Base-by-base conservation (phyloP, 2,797 vertebrate genomes). In the Acanthurus tractus region DNA sequence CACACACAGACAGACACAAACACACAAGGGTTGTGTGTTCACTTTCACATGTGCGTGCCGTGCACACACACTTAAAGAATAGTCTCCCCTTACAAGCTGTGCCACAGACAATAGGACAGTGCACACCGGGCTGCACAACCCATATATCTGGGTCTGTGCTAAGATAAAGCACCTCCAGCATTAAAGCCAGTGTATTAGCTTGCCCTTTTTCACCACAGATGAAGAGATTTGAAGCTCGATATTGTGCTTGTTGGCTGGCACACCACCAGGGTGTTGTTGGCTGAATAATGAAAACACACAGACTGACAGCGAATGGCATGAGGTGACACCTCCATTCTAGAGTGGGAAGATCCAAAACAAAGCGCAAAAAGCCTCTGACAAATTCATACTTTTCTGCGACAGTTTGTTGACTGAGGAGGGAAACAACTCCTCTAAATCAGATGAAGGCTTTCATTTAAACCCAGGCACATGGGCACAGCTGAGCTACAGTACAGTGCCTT, bases 251-350 rank as follows among this genome's bases (percentile, higher is more conserved):
- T 90, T 88, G 89, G 82, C 86, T 86, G 84, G 87, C 90, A 90
- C 83, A 83, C 84, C 70, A 91, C 88, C 82, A 79, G 88, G 78
- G 89, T 91, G 93, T 86, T 93, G 89, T 92, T 91, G 87, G 88
- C 91, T 88, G 89, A 89, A 92, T 90, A 92, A 91, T 91, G 89
- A 93, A 91, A 91, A 90, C 91, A 92, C 90, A 92, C 91, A 92
- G 86, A 90, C 91, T 93, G 92, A 94, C 91, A 92, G 92, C 78
- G 66, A 93, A 90, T 92, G 88, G 89, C 84, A 88, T 90, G 89
- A 91, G 90, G 89, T 91, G 91, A 91, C 89, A 93, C 89, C 85
- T 94, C 86, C 88, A 83, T 75, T 89, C 88, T 83, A 78, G 83
- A 92, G 86, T 90, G 89, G 87, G 90, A 92, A 88, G 87, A 88